Evolutionary conservation across 1,140 invertebrate genomes (phyloP), one percentile per base, ranked within the genome.

Genomic region (Neodiprion fabricii): DNA sequence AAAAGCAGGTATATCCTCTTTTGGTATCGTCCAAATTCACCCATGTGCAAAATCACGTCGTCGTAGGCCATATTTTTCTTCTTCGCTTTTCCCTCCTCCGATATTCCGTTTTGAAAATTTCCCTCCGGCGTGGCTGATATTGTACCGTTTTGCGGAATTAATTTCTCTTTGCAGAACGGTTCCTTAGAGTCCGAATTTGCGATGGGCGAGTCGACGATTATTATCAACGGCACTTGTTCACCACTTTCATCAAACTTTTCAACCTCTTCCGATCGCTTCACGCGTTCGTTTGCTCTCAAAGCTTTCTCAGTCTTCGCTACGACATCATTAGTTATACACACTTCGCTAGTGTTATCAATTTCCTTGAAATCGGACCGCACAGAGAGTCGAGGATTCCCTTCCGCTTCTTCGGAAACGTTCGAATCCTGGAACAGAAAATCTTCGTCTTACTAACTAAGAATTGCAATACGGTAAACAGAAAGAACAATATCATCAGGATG

Each of bases 1-100:
- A 95, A 84, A 9, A 96, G 84, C 69, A 94, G 85, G 80, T 93
- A 95, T 66, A 95, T 91, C 67, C 91, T 87, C 77, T 90, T 91
- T 80, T 96, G 94, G 80, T 94, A 95, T 11, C 87, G 86, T 8
- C 94, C 94, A 80, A 95, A 95, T 78, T 95, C 92, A 28, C 94
- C 94, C 83, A 95, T 85, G 28, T 91, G 85, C 1, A 88, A 80
- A 40, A 95, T 89, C 9, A 95, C 90, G 76, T 93, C 93, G 78
- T 95, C 94, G 84, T 94, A 95, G 74, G 91, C 91, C 94, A 95
- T 95, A 79, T 80, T 84, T 9, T 70, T 28, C 17, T 74, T 72
- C 50, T 66, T 70, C 67, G 8, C 73, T 73, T 49, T 28, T 72
- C 72, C 50, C 50, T 71, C 23, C 23, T 71, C 53, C 9, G 53